Percentiles rank a stretch among this genome's conserved stretches.
Conservation (phyloP, 2,888 invertebrate genomes). For the Timema cristinae region DNA sequence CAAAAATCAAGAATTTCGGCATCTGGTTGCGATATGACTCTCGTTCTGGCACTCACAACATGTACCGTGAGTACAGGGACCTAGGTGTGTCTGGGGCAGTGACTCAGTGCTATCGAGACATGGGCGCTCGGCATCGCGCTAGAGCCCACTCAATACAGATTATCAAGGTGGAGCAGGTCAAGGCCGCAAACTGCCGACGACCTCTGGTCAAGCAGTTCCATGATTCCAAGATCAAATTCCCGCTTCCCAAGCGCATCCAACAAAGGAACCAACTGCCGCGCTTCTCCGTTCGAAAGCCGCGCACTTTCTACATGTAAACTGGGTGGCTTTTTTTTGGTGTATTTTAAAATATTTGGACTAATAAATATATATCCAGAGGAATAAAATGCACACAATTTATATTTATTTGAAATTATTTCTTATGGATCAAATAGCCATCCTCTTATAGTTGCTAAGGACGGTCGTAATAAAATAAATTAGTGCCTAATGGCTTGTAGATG, state of each 20-base stretch:
- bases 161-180: slow-evolving; percentile 92
- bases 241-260: slow-evolving; percentile 86
- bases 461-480: too few relatives aligned
- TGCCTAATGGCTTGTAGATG: too few relatives aligned
- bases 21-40: slow-evolving; percentile 99
- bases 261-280: slow-evolving; percentile 77
- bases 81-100: slow-evolving; percentile 93
- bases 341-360: too few relatives aligned
- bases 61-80: slow-evolving; percentile 99
- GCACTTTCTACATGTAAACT: slow-evolving; percentile 67
- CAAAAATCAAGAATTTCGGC: slow-evolving; percentile 97
- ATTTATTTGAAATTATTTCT: too few relatives aligned
- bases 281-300: slow-evolving; percentile 79
- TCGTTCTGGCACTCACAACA: slow-evolving; percentile 98
- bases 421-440: too few relatives aligned
- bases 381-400: too few relatives aligned
- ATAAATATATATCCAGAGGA: too few relatives aligned
- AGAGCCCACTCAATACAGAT: slow-evolving; percentile 97
- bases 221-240: slow-evolving; percentile 94
- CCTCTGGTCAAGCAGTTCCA: slow-evolving; percentile 98
- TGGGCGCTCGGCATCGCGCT: slow-evolving; percentile 98
- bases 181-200: slow-evolving; percentile 84
- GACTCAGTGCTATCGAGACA: slow-evolving; percentile 97
- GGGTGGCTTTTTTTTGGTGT: too few relatives aligned
- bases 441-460: too few relatives aligned